These are phyloP conservation scores for Eilema sororculum DNA, from an alignment of 2,888 invertebrate genomes.

Conservation along the genomic window DNA sequence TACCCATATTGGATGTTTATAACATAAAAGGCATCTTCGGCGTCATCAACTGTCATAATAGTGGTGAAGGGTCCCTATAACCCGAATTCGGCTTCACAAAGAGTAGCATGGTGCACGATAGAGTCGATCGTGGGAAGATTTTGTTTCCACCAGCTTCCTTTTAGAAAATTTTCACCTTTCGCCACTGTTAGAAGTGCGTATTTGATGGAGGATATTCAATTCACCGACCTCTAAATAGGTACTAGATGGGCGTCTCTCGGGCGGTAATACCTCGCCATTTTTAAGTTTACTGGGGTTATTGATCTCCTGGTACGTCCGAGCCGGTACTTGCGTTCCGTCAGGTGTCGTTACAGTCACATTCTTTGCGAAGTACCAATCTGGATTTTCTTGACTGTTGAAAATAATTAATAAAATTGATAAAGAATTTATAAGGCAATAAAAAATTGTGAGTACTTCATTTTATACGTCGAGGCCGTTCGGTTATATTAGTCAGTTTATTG, in stretches of 20 bases:
- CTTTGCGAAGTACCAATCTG: slow-evolving; percentile 86
- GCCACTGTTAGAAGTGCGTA: too few species aligned
- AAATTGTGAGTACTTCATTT: too few species aligned
- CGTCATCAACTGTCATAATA: too few species aligned
- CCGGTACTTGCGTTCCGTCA: slow-evolving; percentile 77
- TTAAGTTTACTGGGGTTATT: slow-evolving; percentile 68
- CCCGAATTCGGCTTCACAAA: too few species aligned
- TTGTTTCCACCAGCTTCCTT: too few species aligned
- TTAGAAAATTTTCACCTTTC: too few species aligned
- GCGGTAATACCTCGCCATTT: slow-evolving; percentile 3
- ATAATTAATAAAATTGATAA: background rate
- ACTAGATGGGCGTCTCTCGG: slow-evolving; percentile 88
- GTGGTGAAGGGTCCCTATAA: too few species aligned
- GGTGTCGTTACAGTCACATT: slow-evolving; percentile 86
- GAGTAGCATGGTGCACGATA: too few species aligned
- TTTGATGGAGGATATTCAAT: background rate
- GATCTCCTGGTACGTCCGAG: slow-evolving; percentile 88
- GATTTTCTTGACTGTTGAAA: slow-evolving; percentile 88
- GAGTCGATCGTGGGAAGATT: too few species aligned
- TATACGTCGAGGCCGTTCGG: background rate
- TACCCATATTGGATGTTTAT: too few species aligned
- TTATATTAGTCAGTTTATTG: background rate
- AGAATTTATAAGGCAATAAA: background rate
- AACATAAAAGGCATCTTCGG: too few species aligned
- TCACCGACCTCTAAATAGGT: slow-evolving; percentile 59